Percentiles rank a stretch among this genome's conserved stretches.
Conservation (phyloP, 1,140 invertebrate species). For the Pachyrhynchus sulphureomaculatus region DNA sequence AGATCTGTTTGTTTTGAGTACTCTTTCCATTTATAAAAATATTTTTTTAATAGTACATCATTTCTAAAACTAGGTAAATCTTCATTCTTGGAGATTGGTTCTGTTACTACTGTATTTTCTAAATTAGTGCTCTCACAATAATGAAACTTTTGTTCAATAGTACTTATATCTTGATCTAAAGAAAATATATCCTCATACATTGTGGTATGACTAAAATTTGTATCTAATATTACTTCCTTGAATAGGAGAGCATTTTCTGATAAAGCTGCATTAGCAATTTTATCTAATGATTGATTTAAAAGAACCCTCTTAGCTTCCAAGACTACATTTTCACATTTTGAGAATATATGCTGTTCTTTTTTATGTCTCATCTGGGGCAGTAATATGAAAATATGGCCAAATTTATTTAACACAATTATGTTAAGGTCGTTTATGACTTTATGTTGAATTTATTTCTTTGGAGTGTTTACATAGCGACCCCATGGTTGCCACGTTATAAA, state of each 20-base stretch:
- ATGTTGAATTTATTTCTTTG: too few species aligned
- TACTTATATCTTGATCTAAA: too few species aligned
- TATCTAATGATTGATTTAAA: conserved; percentile 27
- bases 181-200: background rate
- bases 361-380: background rate
- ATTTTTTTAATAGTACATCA: conserved; percentile 8
- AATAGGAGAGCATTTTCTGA: background rate
- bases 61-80: too few species aligned
- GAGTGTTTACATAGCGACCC: too few species aligned
- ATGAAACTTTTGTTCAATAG: too few species aligned
- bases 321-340: conserved; percentile 22
- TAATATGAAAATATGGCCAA: too few species aligned
- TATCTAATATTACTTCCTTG: background rate
- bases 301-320: conserved; percentile 26
- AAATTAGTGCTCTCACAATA: too few species aligned
- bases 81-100: too few species aligned
- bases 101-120: too few species aligned
- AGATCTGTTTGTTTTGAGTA: background rate
- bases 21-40: conserved; percentile 27
- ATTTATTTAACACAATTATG: too few species aligned
- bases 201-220: background rate
- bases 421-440: too few species aligned
- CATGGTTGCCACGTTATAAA: too few species aligned
- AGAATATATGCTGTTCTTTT: background rate
- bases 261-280: conserved; percentile 24